Conservation (phyloP, 2,797 vertebrate genomes). For the Tapera naevia region DNA sequence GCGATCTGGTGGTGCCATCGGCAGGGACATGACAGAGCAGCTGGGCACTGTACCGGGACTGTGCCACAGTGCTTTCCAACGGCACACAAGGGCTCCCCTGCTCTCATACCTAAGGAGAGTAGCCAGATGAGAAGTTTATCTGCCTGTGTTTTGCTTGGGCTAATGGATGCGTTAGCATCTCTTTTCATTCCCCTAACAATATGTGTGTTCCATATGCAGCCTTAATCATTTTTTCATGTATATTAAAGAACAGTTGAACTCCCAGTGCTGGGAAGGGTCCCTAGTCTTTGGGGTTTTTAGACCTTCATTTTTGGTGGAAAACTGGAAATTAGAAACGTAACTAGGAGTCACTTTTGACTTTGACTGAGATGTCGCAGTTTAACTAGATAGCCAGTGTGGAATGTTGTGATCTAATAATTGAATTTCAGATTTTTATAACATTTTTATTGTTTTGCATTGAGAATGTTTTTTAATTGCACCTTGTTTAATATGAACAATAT, state of each 20-base stretch:
- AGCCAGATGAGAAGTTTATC: neutral
- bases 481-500: slow-evolving; percentile 41
- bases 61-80: accelerated
- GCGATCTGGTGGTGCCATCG: neutral
- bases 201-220: neutral
- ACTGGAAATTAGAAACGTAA: neutral
- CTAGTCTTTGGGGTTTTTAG: neutral
- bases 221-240: slow-evolving; percentile 12
- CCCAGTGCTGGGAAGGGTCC: neutral
- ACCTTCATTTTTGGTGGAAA: neutral
- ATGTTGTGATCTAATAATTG: neutral
- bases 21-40: neutral
- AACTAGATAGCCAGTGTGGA: neutral
- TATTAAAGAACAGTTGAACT: neutral
- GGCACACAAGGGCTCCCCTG: accelerated
- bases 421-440: slow-evolving; percentile 7
- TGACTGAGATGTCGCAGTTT: neutral
- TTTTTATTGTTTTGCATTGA: slow-evolving; percentile 23
- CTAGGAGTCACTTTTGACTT: neutral
- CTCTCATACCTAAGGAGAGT: neutral
- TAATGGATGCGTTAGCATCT: neutral
- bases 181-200: neutral
- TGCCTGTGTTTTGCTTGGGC: neutral
- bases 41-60: neutral
- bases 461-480: slow-evolving; percentile 11